Evolutionary conservation across 2,113 vertebrate species (phyloP).

Genomic region (Mirza zaza): DNA sequence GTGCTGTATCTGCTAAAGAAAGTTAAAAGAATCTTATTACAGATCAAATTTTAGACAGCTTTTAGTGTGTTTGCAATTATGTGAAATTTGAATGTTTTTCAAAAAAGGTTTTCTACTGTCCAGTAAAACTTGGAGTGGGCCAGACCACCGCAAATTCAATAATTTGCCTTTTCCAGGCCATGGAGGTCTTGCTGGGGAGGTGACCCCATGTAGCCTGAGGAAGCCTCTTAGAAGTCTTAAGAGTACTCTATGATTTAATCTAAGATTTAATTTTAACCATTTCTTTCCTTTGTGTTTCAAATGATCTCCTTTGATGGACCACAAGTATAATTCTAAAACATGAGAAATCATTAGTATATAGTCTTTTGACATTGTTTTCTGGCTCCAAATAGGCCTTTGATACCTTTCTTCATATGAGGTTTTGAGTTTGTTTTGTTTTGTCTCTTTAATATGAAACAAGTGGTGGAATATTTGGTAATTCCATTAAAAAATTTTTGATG

Average conservation of each 20-base stretch:
- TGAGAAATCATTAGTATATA: neutral
- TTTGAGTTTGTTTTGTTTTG: neutral
- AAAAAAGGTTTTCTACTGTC: neutral
- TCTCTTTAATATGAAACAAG: neutral
- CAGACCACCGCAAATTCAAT: neutral
- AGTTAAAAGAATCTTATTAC: neutral
- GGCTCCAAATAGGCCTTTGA: neutral
- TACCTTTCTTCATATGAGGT: neutral
- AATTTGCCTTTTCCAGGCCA: neutral
- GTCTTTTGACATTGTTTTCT: neutral
- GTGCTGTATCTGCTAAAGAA: neutral
- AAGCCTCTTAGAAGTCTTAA: neutral
- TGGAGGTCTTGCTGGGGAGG: neutral
- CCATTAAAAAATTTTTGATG: neutral
- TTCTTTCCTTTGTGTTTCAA: slow-evolving; percentile 20
- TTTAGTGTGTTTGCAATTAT: slow-evolving; percentile 34
- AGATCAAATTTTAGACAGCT: neutral
- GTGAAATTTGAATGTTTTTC: neutral
- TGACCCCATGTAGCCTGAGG: neutral
- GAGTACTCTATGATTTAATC: neutral
- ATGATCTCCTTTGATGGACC: neutral
- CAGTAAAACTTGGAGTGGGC: neutral
- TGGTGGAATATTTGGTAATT: neutral
- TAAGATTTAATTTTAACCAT: neutral
- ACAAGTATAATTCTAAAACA: neutral